Percentiles rank a stretch among this genome's conserved stretches.
Evolutionary conservation across 2,113 vertebrate genomes (phyloP).

Genomic region (Raja brachyura): DNA sequence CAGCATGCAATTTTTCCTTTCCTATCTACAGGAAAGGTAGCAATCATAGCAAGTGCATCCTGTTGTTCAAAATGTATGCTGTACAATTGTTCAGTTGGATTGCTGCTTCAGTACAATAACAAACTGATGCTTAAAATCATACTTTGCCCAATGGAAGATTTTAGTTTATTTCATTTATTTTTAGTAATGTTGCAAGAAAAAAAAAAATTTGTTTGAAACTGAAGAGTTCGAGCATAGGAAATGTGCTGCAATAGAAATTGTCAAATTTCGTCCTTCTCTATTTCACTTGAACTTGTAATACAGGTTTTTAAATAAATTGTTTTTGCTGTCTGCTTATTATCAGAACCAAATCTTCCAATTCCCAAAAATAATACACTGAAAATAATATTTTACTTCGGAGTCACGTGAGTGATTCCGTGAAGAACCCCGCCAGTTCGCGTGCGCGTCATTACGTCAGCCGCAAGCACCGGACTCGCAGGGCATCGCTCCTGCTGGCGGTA

Average conservation of each 20-base stretch:
- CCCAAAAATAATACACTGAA: no score
- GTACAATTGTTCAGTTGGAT: neutral
- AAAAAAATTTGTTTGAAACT: neutral
- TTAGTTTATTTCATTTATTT: neutral
- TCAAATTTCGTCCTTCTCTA: neutral
- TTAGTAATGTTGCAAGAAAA: neutral
- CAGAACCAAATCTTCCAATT: neutral
- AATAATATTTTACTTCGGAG: no score
- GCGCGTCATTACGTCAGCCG: no score
- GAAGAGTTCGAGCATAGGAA: neutral
- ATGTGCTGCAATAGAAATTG: neutral
- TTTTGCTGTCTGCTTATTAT: neutral
- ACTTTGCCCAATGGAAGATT: slow-evolving; percentile 1
- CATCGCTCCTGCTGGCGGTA: no score
- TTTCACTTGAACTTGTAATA: neutral
- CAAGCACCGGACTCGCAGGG: no score
- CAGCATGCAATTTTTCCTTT: neutral
- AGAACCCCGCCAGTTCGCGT: no score
- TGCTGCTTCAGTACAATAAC: no score
- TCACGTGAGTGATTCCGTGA: no score
- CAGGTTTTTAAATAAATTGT: neutral
- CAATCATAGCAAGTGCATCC: neutral
- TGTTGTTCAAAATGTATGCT: neutral
- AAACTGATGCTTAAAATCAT: neutral
- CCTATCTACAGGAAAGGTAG: neutral